Evolutionary conservation across 2,888 invertebrate genomes (phyloP), one percentile per base, ranked within the genome.

Genomic region (Noctua comes): DNA sequence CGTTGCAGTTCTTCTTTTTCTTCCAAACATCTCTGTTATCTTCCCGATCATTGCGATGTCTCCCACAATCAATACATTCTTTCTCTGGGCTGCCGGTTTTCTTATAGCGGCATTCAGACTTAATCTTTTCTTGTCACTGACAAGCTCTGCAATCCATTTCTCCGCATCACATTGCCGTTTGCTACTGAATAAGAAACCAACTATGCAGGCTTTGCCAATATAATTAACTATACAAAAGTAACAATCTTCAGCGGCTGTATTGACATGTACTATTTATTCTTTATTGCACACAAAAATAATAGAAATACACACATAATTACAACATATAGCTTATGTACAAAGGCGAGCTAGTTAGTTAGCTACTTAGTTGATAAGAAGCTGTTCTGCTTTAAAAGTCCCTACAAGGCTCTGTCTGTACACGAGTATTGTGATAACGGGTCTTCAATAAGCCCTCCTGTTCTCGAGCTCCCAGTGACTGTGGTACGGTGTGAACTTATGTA

Each of bases 301-400:
- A 31, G 31, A 31, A 31, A 31, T 31, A 31, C 31, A 31, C 31
- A 31, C 31, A 31, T 31, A 31, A 31, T 31, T 31, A 31, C 31
- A 31, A 31, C 31, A 31, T 31, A 31, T 31, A 31, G 31, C 31
- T 31, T 31, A 31, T 31, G 31, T 31, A 31, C 31, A 31, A 31
- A 31, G 31, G 31, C 31, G 31, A 31, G 31, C 31, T 31, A 31
- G 31, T 31, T 46, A 48, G 8, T 68, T 46, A 62, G n/a, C n/a
- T n/a, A n/a, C n/a, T n/a, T n/a, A n/a, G n/a, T n/a, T n/a, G n/a
- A 64, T 68, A 79, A 73, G 43, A 27, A 54, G 2, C 31, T 59
- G 31, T 64, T 76, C 11, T 64, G n/a, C 36, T 68, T 68, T 46
- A 27, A 31, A 64, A 54, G 24, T 13, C 46, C 2, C n/a, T 27